A percentile compares a stretch with the other conserved stretches of the same genome.
These are phyloP conservation scores for Sesamia inferens DNA, from an alignment of 2,888 invertebrate genomes.

Conservation along the genomic window DNA sequence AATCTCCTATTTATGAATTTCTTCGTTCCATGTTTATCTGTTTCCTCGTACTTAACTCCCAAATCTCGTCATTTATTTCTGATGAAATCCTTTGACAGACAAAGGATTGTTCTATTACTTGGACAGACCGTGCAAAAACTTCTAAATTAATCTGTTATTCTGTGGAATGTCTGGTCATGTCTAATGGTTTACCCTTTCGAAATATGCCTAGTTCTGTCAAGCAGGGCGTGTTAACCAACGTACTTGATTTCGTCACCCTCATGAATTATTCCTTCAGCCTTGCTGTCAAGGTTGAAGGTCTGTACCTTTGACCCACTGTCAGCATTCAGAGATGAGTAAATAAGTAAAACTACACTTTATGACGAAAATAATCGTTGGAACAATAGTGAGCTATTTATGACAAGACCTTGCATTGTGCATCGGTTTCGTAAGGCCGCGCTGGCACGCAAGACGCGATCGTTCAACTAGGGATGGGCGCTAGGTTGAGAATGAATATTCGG, in stretches of 20 bases:
- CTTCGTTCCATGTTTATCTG: not conserved
- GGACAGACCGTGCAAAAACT: too few species aligned
- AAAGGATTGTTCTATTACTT: too few species aligned
- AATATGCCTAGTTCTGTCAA: not conserved
- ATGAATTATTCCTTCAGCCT: constrained; percentile 35
- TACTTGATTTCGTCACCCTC: constrained; percentile 18
- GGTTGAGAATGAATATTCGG: constrained; percentile 24
- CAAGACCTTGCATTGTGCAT: constrained; percentile 62
- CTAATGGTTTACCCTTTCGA: not conserved
- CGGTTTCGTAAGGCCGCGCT: constrained; percentile 55
- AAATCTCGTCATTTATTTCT: too few species aligned
- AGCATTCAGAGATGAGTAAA: constrained; percentile 42
- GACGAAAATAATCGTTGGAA: constrained; percentile 60
- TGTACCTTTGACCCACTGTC: constrained; percentile 48
- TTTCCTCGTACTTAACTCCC: too few species aligned
- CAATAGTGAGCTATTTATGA: constrained; percentile 58
- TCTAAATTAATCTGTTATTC: not conserved
- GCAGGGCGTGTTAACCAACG: not conserved
- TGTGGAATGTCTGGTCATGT: not conserved
- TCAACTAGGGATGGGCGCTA: constrained; percentile 20
- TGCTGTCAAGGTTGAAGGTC: not conserved
- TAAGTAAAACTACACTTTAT: constrained; percentile 47
- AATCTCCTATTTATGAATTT: not conserved
- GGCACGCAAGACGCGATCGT: constrained; percentile 46
- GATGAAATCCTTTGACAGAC: too few species aligned